These are phyloP conservation scores for Tauraco erythrolophus DNA, from an alignment of 2,113 vertebrate species.

Conservation along the genomic window DNA sequence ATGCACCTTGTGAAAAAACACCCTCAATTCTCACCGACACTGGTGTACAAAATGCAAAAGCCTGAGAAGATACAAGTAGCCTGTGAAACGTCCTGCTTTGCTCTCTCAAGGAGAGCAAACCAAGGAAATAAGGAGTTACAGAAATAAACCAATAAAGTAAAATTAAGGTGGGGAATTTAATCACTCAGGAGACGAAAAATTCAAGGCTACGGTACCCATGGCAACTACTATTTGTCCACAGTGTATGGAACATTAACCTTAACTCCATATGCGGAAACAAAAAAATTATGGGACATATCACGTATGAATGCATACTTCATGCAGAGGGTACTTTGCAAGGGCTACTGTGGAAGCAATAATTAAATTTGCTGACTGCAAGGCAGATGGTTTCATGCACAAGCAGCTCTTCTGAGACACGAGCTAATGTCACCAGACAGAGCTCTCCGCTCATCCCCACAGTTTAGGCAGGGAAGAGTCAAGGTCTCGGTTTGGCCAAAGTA, in stretches of 20 bases:
- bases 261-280: conserved; percentile 20
- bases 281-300: not conserved
- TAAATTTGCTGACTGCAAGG: conserved; percentile 28
- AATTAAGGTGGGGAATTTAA: conserved; percentile 54
- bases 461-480: not conserved
- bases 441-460: not conserved
- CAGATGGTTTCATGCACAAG: not conserved
- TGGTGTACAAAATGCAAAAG: not conserved
- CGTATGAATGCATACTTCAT: conserved; percentile 2
- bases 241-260: conserved; percentile 57
- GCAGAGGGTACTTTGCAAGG: not conserved
- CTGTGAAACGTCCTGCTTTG: not conserved
- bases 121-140: conserved; percentile 23
- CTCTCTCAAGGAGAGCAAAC: not conserved
- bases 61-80: not conserved
- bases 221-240: conserved; percentile 41
- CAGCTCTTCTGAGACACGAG: not conserved
- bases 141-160: conserved; percentile 46
- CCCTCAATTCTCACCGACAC: not conserved
- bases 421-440: not conserved
- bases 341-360: not conserved
- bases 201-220: conserved; percentile 29
- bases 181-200: conserved; percentile 38
- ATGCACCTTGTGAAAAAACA: not conserved
- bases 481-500: not conserved